These are phyloP conservation scores for Rhimphoctona megacephalus DNA, from an alignment of 2,888 invertebrate genomes.

Conservation along the genomic window DNA sequence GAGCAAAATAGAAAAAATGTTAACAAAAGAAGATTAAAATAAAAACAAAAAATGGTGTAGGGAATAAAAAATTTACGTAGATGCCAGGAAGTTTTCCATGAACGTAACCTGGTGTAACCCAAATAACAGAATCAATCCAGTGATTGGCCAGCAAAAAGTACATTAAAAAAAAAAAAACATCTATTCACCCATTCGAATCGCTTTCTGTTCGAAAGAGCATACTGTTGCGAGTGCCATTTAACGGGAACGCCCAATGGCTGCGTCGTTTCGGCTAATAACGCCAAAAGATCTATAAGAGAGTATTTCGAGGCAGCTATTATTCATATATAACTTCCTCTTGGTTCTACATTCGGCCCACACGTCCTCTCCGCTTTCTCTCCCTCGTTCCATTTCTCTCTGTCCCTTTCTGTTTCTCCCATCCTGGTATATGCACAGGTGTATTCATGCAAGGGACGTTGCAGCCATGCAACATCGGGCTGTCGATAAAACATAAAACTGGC, in stretches of 20 bases:
- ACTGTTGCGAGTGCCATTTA: conserved; percentile 15
- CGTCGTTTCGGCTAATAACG: background rate
- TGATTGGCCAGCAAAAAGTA: conserved; percentile 1
- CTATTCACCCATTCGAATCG: background rate
- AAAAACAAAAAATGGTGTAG: background rate
- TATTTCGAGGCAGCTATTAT: conserved; percentile 29
- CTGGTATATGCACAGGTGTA: conserved; percentile 16
- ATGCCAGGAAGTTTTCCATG: background rate
- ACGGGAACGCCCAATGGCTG: conserved; percentile 17
- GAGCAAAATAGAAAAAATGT: background rate
- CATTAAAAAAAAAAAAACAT: background rate
- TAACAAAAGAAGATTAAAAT: background rate
- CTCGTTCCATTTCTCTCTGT: background rate
- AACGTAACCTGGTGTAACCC: background rate
- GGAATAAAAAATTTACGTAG: background rate
- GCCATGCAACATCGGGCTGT: conserved; percentile 54
- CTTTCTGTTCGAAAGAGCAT: conserved; percentile 9
- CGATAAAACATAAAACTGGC: conserved; percentile 63
- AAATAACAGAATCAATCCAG: conserved; percentile 1
- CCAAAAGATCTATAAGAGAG: conserved; percentile 30
- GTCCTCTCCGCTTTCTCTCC: background rate
- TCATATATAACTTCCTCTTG: conserved; percentile 30
- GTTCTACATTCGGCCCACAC: conserved; percentile 12
- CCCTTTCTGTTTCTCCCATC: conserved; percentile 4
- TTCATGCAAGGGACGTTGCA: conserved; percentile 14